A percentile compares a stretch with the other conserved stretches of the same genome.
Evolutionary conservation across 2,797 vertebrate genomes (phyloP).

Genomic region (Onychomys torridus): DNA sequence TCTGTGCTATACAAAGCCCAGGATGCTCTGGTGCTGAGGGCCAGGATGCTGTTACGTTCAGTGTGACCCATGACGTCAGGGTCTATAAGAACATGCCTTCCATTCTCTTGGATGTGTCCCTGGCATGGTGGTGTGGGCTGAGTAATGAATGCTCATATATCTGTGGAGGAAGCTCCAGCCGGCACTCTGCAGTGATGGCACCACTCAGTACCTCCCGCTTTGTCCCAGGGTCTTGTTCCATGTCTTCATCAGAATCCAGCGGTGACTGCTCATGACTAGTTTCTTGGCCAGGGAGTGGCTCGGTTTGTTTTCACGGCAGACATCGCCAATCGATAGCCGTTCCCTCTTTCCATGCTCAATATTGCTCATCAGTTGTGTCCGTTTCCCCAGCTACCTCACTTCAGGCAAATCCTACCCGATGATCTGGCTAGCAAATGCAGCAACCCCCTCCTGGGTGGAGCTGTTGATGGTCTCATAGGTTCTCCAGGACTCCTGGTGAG

Average conservation of each 20-base stretch:
- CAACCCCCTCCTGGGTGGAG: background rate
- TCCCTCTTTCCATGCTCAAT: background rate
- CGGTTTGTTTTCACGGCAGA: background rate
- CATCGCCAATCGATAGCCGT: background rate
- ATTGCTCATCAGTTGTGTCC: background rate
- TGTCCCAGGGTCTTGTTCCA: background rate
- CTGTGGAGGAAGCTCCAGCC: background rate
- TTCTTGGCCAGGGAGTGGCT: background rate
- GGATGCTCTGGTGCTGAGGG: background rate
- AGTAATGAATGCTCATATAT: accelerated
- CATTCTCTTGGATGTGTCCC: background rate
- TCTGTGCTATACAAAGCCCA: too few species aligned
- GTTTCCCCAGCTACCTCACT: too few species aligned
- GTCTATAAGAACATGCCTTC: background rate
- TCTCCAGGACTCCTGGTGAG: background rate
- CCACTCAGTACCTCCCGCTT: accelerated
- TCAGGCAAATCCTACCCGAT: background rate
- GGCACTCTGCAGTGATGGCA: accelerated
- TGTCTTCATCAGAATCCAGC: background rate
- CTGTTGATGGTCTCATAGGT: background rate
- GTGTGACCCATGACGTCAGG: accelerated
- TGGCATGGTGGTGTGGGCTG: accelerated
- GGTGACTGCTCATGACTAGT: background rate
- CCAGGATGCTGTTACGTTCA: background rate
- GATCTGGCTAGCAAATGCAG: background rate